Base-by-base conservation (phyloP, 2,113 vertebrate genomes). In the Gallinago undulata region DNA sequence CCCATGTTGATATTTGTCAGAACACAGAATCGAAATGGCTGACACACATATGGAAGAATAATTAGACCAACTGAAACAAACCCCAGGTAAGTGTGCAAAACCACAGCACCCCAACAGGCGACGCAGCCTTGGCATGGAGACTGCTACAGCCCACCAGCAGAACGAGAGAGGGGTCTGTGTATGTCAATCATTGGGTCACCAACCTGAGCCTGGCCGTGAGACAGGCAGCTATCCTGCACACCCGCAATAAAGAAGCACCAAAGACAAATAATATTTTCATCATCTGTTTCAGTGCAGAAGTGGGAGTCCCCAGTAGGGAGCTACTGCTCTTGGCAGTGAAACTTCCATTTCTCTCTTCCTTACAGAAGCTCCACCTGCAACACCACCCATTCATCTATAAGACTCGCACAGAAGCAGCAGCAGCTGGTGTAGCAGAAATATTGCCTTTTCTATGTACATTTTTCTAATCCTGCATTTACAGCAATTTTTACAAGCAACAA, bases 361-460 rank as follows among this genome's bases (percentile, higher is more conserved):
- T 68, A 22, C 7, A 43, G 57, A n/a, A 72, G 33, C 35, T 73
- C 39, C 72, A 59, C 75, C 30, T 66, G 41, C 18, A 92, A 55
- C 16, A 55, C 18, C 16, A 55, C 18, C 41, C n/a, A 50, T n/a
- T 93, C 59, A 59, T 15, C 79, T n/a, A 18, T 41, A 33, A n/a
- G n/a, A 35, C 67, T 53, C n/a, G 5, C 19, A 77, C 19, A 77
- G 60, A 62, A 73, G 63, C 35, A 77, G 63, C 50, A 89, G 60
- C 45, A 76, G 45, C 45, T 67, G 55, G 23, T 21, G 23, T 9
- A 45, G 51, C 37, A 81, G 47, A 90, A 53, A 63, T n/a, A 55
- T 0, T 47, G 76, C 75, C 31, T 89, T 47, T 77, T 50, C 63
- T 22, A n/a, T 0, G 0, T 7, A 16, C 7, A 10, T 69, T 81